Evolutionary conservation across 2,888 invertebrate species (phyloP), one percentile per base, ranked within the genome.

Genomic region (Amphipoea lucens): DNA sequence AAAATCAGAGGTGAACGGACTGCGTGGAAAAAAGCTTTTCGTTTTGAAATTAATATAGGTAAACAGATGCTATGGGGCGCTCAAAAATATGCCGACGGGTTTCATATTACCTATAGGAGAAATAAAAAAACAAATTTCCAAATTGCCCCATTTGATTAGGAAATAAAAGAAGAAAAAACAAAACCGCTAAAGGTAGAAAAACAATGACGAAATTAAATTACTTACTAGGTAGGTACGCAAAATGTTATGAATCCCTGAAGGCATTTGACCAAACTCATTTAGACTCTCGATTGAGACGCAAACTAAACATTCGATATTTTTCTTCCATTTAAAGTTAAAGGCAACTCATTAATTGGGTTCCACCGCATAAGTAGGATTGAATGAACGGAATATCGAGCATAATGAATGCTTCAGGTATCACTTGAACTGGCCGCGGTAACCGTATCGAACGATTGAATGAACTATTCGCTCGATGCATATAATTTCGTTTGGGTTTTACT

Each of bases 231-330:
- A 75, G 12, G 7, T 40, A 63, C 36, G 42, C 40, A 51, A 48
- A 84, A 84, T 51, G 48, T 82, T 80, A 68, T 83, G 70, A 71
- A 85, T 65, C 75, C 75, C 82, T 76, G 40, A 63, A 85, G 83
- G 81, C 63, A 45, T 85, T 79, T 60, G 82, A 69, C 81, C 74
- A 81, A 74, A 74, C 71, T 81, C 83, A 81, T 83, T 82, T 54
- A 86, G 60, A 67, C 29, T 12, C 20, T 70, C 75, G 75, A 54
- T 82, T 70, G 72, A 66, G 83, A 83, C 29, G 73, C 9, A 84
- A 87, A 84, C 79, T 84, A 84, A 79, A 85, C 71, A 79, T 84
- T 65, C 51, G 54, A 74, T 85, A 84, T 87, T 80, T 84, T 84
- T 54, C 84, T 85, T 87, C 51, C 74, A 76, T 76, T 74, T 76